Conservation (phyloP, 2,113 vertebrate species). For the Podarcis muralis region DNA sequence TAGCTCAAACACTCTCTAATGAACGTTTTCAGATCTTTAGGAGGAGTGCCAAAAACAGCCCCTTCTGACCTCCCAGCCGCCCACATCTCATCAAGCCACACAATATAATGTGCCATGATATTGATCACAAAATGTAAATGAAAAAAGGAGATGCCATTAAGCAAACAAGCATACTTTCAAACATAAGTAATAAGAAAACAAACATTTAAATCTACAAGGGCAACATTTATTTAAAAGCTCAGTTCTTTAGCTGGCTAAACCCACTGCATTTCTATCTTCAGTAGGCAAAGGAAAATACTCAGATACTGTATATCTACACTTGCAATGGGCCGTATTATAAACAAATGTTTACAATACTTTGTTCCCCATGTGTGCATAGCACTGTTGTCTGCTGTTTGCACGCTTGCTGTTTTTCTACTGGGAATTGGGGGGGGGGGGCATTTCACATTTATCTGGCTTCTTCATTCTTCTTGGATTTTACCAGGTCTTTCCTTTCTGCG, state of each 20-base stretch:
- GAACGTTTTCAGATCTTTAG: background rate
- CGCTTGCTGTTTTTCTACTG: background rate
- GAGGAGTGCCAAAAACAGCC: background rate
- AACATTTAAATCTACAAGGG: background rate
- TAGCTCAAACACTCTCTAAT: background rate
- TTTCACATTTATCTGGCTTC: background rate
- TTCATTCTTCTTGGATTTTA: background rate
- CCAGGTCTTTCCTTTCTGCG: background rate
- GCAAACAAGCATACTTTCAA: background rate
- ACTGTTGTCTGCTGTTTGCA: background rate
- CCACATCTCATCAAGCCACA: too few relatives aligned
- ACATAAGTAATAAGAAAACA: background rate
- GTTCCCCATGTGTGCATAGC: background rate
- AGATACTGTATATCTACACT: background rate
- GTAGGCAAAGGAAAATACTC: background rate
- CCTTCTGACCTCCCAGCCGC: background rate
- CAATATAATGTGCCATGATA: background rate
- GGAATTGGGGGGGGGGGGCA: too few relatives aligned
- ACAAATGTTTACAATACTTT: background rate
- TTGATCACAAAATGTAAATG: background rate
- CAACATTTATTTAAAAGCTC: background rate
- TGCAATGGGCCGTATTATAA: background rate
- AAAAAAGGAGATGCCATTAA: background rate
- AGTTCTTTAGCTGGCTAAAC: background rate
- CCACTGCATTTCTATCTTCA: background rate